Conservation (phyloP, 2,113 vertebrate species). For the Ammospiza caudacuta region DNA sequence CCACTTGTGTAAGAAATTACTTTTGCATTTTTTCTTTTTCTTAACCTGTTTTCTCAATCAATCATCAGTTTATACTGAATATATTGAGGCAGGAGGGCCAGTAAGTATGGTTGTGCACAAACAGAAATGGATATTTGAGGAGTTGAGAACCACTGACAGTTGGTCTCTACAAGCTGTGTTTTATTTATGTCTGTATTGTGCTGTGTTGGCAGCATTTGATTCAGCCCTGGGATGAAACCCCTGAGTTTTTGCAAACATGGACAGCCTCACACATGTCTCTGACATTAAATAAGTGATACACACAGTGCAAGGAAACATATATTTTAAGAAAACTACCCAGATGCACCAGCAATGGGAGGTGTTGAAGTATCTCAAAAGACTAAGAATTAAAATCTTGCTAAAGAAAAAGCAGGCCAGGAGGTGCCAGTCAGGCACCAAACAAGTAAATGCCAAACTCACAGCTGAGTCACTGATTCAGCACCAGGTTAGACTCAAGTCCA, state of each 20-base stretch:
- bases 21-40: no score
- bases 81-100: not conserved
- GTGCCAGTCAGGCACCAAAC: not conserved
- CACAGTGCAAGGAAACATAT: not conserved
- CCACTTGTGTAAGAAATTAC: not conserved
- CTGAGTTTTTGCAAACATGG: not conserved
- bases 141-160: not conserved
- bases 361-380: not conserved
- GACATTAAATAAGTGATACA: not conserved
- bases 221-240: not conserved
- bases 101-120: not conserved
- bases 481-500: not conserved
- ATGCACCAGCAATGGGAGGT: not conserved
- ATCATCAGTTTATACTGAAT: not conserved
- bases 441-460: not conserved
- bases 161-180: not conserved
- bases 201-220: slow-evolving; percentile 9
- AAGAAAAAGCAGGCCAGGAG: not conserved
- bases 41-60: not conserved
- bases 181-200: slow-evolving; percentile 22
- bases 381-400: not conserved
- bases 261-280: not conserved
- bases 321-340: not conserved
- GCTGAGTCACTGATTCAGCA: not conserved
- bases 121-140: not conserved